Base-by-base conservation (phyloP, 2,888 invertebrate species). In the Troglohyphantes excavatus region DNA sequence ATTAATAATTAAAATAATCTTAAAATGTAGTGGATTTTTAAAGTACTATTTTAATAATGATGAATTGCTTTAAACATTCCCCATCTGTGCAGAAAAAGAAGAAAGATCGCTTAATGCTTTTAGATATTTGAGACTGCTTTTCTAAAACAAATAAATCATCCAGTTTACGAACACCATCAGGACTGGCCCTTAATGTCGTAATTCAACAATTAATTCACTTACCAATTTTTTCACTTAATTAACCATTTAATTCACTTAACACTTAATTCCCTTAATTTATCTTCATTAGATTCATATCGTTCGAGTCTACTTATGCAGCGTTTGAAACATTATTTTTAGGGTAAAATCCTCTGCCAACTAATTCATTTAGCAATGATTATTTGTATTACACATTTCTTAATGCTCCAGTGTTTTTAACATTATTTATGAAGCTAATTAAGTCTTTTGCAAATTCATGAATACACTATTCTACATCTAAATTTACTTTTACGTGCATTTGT, bases 381-480 rank as follows among this genome's bases (percentile, higher is more conserved):
- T 53, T 53, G 5, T n/a, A 53, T 53, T 33, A 33, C 9, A 33
- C 33, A 6, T 6, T 6, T 9, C 33, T 53, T 53, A 53, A n/a
- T 13, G 13, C 13, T 17, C 53, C 17, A 53, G 17, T 17, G n/a
- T 53, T 33, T n/a, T 33, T 53, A 53, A 17, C 53, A n/a, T n/a
- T 53, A 53, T 53, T 53, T 53, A 53, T n/a, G 13, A n/a, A 53
- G 53, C 53, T 53, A 53, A 53, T 53, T 53, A 53, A n/a, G 53
- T n/a, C 53, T 53, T 53, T n/a, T 53, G 53, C 13, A 53, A 53
- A 7, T 17, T 53, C 53, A n/a, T 53, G 53, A 53, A n/a, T n/a
- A 53, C 53, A 9, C 17, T 53, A 6, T 53, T 53, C 13, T 53
- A 13, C 1, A n/a, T 2, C n/a, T 13, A 46, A 46, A 2, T 53